Conservation (phyloP, 2,888 invertebrate genomes). For the Platycnemis pennipes region DNA sequence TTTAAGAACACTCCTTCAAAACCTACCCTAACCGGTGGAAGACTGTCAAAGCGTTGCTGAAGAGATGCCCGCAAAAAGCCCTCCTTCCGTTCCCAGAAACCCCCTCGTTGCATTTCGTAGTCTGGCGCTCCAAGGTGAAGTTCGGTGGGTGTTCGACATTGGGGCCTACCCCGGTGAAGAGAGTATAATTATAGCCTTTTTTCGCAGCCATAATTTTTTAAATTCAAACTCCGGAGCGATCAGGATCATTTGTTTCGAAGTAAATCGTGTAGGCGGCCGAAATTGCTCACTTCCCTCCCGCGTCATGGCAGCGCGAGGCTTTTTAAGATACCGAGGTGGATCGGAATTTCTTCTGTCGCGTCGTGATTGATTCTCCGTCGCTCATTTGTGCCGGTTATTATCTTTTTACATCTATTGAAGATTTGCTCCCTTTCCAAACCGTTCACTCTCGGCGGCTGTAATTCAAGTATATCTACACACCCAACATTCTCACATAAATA, state of each 20-base stretch:
- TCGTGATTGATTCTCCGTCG: neutral
- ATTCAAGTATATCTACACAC: too few species aligned
- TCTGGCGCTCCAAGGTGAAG: neutral
- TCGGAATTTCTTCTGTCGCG: neutral
- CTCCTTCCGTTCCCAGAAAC: neutral
- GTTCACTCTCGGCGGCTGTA: too few species aligned
- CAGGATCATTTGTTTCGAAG: neutral
- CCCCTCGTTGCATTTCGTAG: neutral
- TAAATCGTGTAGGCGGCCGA: neutral
- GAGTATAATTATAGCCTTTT: neutral
- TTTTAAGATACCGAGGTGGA: neutral
- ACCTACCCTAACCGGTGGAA: too few species aligned
- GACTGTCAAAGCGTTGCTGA: too few species aligned
- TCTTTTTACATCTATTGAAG: too few species aligned
- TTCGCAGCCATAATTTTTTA: neutral
- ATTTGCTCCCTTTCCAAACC: too few species aligned
- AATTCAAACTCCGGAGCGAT: neutral
- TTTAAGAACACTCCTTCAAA: too few species aligned
- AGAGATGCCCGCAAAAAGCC: too few species aligned
- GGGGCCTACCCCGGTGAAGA: neutral
- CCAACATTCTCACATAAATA: too few species aligned
- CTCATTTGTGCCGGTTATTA: too few species aligned
- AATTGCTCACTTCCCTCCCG: neutral
- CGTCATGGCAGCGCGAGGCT: neutral
- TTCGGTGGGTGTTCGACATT: neutral